These are phyloP conservation scores for Hestina assimilis DNA, from an alignment of 1,140 invertebrate species.

Conservation along the genomic window DNA sequence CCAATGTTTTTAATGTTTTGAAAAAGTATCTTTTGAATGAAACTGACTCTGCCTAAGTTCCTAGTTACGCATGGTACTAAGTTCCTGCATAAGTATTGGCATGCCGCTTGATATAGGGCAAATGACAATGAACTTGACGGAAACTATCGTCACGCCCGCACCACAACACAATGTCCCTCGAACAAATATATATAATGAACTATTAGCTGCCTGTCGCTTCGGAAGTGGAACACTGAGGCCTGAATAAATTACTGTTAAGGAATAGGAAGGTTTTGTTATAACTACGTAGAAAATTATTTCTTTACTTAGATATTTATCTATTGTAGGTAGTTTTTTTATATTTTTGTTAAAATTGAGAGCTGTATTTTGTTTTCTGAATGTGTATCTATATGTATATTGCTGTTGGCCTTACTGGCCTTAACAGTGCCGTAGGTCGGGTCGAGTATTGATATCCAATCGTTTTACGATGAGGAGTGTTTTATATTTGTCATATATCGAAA, in stretches of 20 bases:
- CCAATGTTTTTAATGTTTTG: background rate
- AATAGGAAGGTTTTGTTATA: background rate
- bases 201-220: slow-evolving; percentile 26
- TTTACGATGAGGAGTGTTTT: too few relatives aligned
- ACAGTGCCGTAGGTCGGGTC: too few relatives aligned
- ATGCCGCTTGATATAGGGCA: slow-evolving; percentile 20
- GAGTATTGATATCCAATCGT: too few relatives aligned
- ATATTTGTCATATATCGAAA: too few relatives aligned
- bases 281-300: too few relatives aligned
- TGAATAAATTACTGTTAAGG: slow-evolving; percentile 4
- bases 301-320: too few relatives aligned
- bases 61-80: slow-evolving; percentile 8
- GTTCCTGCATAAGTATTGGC: too few relatives aligned
- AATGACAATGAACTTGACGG: slow-evolving; percentile 75
- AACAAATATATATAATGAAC: slow-evolving; percentile 23
- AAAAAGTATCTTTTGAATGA: background rate
- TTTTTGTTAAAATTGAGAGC: too few relatives aligned
- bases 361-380: too few relatives aligned
- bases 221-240: slow-evolving; percentile 16
- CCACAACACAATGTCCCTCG: slow-evolving; percentile 54
- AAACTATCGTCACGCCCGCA: slow-evolving; percentile 70
- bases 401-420: too few relatives aligned
- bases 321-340: too few relatives aligned
- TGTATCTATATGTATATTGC: too few relatives aligned
- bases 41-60: slow-evolving; percentile 8